Evolutionary conservation across 2,888 invertebrate species (phyloP), one percentile per base, ranked within the genome.

Genomic region (Eilema griseolum): DNA sequence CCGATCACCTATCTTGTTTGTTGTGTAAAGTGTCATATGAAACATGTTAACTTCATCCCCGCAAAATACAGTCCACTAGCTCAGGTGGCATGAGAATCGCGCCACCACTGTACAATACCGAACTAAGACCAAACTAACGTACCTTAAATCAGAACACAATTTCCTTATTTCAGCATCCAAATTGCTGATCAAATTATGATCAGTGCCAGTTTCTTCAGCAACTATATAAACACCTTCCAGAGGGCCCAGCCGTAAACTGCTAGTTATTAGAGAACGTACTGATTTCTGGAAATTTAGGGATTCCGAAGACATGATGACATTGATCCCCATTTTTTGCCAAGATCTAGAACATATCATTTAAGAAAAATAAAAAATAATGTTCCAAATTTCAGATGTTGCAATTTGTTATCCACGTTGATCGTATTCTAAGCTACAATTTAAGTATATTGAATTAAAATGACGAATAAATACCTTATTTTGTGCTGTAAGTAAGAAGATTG

Each of bases 391-490:
- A 14, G 41, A 3, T 41, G 12, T 37, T 37, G 8, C 4, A 33
- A 5, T 33, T 33, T 33, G n/a, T 33, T 33, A 8, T 1, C 8
- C 8, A 8, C 31, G 8, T 37, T 12, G 37, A 37, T 37, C 12
- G 12, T 33, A 33, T 33, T 33, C 7, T 1, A 33, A 33, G 31
- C 8, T 8, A 33, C 4, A 5, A 33, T 8, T 33, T 8, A 33
- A 28, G 28, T 33, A 33, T 33, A 2, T 0, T 16, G 4, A 46
- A 46, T 5, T 46, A 20, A 20, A 46, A 20, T 20, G 7, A 20
- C 5, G 61, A 62, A 5, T 41, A 63, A 37, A 61, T 77, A 81
- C 80, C 74, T 23, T 61, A 76, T 74, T 70, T 75, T 81, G 7
- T 64, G 23, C 41, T 74, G 68, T 11, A 78, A 26, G 16, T 81